phyloP scores from a whole-genome alignment of 2,888 invertebrate species.

The Pyrgus malvae region DNA sequence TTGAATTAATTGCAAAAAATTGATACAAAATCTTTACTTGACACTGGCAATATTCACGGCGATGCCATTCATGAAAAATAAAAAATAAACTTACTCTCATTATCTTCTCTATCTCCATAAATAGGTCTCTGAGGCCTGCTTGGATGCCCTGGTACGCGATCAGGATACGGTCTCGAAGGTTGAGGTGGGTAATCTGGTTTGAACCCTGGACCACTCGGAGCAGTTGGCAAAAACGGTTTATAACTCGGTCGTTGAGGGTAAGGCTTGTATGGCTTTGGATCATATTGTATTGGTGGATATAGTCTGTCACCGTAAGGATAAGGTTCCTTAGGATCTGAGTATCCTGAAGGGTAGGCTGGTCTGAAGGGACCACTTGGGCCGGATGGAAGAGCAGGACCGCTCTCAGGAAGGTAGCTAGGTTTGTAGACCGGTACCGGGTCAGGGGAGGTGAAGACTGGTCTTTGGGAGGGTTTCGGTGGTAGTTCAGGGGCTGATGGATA shows the following conservation, averaged over 20 bases:
- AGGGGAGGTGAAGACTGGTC: constrained; percentile 24
- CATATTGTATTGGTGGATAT: background rate
- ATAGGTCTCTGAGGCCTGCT: constrained; percentile 40
- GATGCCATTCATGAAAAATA: too few species aligned
- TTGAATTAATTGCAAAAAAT: too few species aligned
- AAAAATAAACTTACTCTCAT: constrained; percentile 30
- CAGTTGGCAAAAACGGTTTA: constrained; percentile 10
- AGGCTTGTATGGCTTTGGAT: constrained; percentile 8
- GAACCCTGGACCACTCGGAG: constrained; percentile 29
- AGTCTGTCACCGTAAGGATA: background rate
- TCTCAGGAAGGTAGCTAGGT: constrained; percentile 41
- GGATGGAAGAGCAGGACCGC: constrained; percentile 20
- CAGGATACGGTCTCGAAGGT: background rate
- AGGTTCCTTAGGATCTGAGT: too few species aligned
- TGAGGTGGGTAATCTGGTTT: constrained; percentile 28
- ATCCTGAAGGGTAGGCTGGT: constrained; percentile 11
- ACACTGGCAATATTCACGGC: too few species aligned
- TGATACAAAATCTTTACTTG: too few species aligned
- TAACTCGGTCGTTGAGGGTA: constrained; percentile 29
- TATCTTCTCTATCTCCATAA: constrained; percentile 35
- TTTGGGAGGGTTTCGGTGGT: constrained; percentile 12
- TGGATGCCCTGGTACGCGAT: constrained; percentile 25
- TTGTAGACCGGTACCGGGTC: constrained; percentile 38
- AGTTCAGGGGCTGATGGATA: constrained; percentile 36
- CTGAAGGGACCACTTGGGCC: background rate